Evolutionary conservation across 2,113 vertebrate species (phyloP), one percentile per base, ranked within the genome.

Genomic region (Rhinogobius similis): DNA sequence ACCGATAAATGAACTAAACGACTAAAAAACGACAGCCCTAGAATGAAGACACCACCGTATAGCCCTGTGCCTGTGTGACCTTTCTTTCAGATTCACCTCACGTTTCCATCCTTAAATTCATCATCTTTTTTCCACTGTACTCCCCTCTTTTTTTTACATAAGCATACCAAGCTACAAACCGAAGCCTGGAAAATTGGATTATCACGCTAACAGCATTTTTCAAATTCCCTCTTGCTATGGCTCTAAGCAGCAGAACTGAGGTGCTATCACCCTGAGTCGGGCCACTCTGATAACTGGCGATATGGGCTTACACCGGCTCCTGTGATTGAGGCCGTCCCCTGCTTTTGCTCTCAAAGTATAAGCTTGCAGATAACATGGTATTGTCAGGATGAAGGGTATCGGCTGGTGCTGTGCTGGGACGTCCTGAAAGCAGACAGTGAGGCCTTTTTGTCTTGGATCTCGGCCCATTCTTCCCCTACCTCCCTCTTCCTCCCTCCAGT

Each of bases 121-220:
- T n/a, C 29, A 10, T 67, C 65, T 18, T 73, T 52, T 53, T 55
- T 26, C 21, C 39, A 21, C 13, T 53, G 1, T 29, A 18, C 26
- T 18, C n/a, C n/a, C n/a, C n/a, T n/a, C n/a, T 58, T 76, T 84
- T 70, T 82, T 84, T 70, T 66, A 68, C 41, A 56, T 65, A 70
- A 83, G 62, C 48, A 63, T 62, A 64, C 72, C 68, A 70, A 78
- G 59, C 63, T 65, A 66, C 78, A 81, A 81, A 78, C 62, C 52
- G 16, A 62, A 53, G 66, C 63, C 73, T 27, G 55, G 58, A 86
- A 84, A 87, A 89, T 84, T 88, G 82, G 85, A 88, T 90, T 85
- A 87, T 63, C 80, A 86, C 75, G 68, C 79, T 81, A 72, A 67
- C 62, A 55, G 81, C 81, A 69, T 89, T 83, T 85, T 82, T 79